Base-by-base conservation (phyloP, 2,888 invertebrate species). In the Euclidia mi region DNA sequence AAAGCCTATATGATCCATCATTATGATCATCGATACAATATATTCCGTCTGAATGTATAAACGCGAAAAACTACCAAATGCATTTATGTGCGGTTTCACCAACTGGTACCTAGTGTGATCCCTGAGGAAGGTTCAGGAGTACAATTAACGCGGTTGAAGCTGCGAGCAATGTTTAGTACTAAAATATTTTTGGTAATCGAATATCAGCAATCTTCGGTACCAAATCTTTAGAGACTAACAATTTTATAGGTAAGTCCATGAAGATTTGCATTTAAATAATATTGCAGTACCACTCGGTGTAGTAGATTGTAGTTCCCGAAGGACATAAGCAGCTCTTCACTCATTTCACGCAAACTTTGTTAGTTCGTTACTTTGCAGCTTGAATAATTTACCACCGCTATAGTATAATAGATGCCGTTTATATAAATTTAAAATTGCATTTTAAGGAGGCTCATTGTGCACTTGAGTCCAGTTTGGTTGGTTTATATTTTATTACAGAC, bases 181-280 rank as follows among this genome's bases (percentile, higher is more conserved):
- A 3, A 25, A 7, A 7, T 25, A 1, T 25, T 25, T 0, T 7
- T 6, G 6, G 6, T 3, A 25, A 25, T 7, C 4, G 6, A 29
- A 29, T 29, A 10, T 29, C 10, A 29, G 7, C 20, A 25, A 25
- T 6, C 20, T 25, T 7, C 4, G 4, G 20, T 7, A 25, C 4
- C 20, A 25, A 25, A 2, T 6, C 4, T 3, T 25, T 7, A 3
- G 7, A 28, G 25, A 25, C n/a, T 10, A 14, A 20, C 31, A 46
- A 37, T 37, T 35, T 28, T 35, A 37, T 46, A 28, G 28, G 28
- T 49, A 37, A 37, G 28, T 42, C 42, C n/a, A 15, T 1, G 10
- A 15, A 28, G n/a, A 42, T 42, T 42, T 42, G 11, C 42, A 49
- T 49, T 35, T 17, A 49, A 42, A 42, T 28, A 28, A 35, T 28